A percentile compares a stretch with the other conserved stretches of the same genome.
phyloP scores from a whole-genome alignment of 2,888 invertebrate species.

The Caenorhabditis doughertyi region DNA sequence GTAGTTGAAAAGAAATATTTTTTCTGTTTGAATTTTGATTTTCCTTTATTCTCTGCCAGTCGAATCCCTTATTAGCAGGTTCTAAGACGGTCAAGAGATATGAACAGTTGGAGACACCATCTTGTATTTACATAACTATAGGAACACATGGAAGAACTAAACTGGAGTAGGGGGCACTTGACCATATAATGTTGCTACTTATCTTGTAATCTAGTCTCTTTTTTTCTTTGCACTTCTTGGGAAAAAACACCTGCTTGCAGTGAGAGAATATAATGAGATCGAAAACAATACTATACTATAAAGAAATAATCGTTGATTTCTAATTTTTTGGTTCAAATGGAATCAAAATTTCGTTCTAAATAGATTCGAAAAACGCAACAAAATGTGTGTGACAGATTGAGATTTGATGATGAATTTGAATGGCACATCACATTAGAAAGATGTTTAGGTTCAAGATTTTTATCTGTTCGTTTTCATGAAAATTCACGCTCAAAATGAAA shows the following conservation, averaged over 20 bases:
- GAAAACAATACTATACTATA: too few relatives aligned
- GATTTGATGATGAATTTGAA: slow-evolving; percentile 39
- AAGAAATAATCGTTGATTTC: neutral
- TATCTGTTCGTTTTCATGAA: slow-evolving; percentile 14
- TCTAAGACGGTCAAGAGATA: slow-evolving; percentile 39
- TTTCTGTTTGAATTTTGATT: too few relatives aligned
- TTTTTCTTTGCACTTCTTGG: slow-evolving; percentile 34
- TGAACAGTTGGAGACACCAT: slow-evolving; percentile 25
- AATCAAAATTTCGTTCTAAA: too few relatives aligned
- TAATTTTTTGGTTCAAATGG: too few relatives aligned
- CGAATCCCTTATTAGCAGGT: neutral
- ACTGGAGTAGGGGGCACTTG: slow-evolving; percentile 23
- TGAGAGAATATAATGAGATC: neutral
- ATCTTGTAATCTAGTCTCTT: slow-evolving; percentile 48
- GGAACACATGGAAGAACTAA: slow-evolving; percentile 40
- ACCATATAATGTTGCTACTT: slow-evolving; percentile 47
- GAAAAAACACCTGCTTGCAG: slow-evolving; percentile 24
- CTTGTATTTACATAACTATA: slow-evolving; percentile 53
- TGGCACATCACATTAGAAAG: slow-evolving; percentile 36
- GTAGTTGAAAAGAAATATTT: too few relatives aligned
- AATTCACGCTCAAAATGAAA: slow-evolving; percentile 6
- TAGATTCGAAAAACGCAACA: slow-evolving; percentile 18
- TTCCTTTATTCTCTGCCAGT: neutral
- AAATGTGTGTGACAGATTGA: slow-evolving; percentile 36
- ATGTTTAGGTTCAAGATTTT: slow-evolving; percentile 12